Evolutionary conservation across 2,797 vertebrate genomes (phyloP).

Genomic region (Pangasius sanitwongsei): DNA sequence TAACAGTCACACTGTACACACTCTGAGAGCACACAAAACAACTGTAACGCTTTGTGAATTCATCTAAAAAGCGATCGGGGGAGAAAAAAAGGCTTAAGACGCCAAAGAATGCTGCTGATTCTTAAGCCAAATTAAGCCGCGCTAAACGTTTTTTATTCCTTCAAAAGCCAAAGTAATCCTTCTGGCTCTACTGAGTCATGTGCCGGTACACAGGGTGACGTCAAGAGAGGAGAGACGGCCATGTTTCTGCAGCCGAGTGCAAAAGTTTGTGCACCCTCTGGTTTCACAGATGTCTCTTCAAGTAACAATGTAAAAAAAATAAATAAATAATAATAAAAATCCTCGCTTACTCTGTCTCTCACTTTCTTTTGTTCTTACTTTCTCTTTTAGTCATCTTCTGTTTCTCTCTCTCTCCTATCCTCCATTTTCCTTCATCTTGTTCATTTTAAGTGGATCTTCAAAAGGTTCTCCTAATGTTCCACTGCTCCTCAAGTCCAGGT

Average conservation of each 20-base stretch:
- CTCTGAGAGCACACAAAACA: background rate
- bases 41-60: slow-evolving; percentile 59
- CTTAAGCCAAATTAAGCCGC: slow-evolving; percentile 73
- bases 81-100: slow-evolving; percentile 66
- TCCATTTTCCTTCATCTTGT: too few relatives aligned
- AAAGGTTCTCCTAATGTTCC: background rate
- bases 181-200: slow-evolving; percentile 60
- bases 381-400: too few relatives aligned
- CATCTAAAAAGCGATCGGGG: slow-evolving; percentile 17
- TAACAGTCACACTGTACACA: background rate
- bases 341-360: background rate
- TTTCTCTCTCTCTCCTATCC: too few relatives aligned
- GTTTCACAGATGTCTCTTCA: background rate
- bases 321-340: too few relatives aligned
- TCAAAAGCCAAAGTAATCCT: slow-evolving; percentile 52
- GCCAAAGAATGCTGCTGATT: slow-evolving; percentile 73
- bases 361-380: background rate
- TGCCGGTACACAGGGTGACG: slow-evolving; percentile 33
- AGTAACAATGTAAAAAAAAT: too few relatives aligned
- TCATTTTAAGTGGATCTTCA: background rate
- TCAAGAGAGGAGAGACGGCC: background rate
- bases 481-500: background rate
- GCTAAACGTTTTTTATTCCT: slow-evolving; percentile 52
- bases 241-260: background rate
- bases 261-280: background rate